phyloP scores from a whole-genome alignment of 2,888 invertebrate species.

The Conistra vaccinii region DNA sequence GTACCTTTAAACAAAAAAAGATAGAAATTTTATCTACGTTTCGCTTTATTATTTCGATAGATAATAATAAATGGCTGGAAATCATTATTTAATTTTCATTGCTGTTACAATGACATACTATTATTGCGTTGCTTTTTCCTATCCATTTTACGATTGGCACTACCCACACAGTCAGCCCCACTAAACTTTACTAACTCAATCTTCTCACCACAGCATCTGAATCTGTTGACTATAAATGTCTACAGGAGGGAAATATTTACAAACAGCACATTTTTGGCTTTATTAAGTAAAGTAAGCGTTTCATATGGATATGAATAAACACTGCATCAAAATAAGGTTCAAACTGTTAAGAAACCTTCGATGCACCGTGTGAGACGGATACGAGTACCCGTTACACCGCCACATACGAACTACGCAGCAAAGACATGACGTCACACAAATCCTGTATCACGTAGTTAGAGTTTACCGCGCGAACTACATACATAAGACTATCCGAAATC shows the following conservation, averaged over 20 bases:
- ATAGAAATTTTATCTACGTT: too few relatives aligned
- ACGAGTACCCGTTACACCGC: too few relatives aligned
- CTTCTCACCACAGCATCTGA: not conserved
- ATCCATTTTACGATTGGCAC: not conserved
- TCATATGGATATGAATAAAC: not conserved
- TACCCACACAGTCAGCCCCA: not conserved
- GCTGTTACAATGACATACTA: not conserved
- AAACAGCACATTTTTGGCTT: not conserved
- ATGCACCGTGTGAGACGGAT: conserved; percentile 6
- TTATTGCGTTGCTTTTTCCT: not conserved
- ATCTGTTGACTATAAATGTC: not conserved
- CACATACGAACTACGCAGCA: too few relatives aligned
- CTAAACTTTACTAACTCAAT: not conserved
- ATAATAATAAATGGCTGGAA: not conserved
- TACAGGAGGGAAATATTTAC: not conserved
- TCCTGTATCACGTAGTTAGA: too few relatives aligned
- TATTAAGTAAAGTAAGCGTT: not conserved
- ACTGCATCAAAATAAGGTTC: not conserved
- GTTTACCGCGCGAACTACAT: too few relatives aligned
- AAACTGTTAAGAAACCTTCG: not conserved
- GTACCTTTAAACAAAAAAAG: too few relatives aligned
- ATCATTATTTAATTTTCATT: not conserved
- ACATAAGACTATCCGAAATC: too few relatives aligned
- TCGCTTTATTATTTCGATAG: not conserved
- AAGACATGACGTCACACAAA: too few relatives aligned